Evolutionary conservation across 1,140 invertebrate genomes (phyloP).

Genomic region (Eciton burchellii): DNA sequence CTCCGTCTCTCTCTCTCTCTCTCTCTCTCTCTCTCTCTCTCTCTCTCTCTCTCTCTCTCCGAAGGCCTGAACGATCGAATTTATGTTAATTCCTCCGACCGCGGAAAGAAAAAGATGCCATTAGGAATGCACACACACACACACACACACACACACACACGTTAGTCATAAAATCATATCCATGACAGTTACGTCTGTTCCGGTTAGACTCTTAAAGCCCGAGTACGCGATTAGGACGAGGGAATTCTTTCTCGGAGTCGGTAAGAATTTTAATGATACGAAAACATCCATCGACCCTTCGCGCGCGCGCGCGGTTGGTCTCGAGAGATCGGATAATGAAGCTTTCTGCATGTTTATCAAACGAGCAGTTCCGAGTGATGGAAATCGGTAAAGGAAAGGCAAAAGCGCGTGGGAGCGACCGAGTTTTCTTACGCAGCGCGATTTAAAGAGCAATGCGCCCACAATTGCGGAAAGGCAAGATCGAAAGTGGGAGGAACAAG

Average conservation of each 20-base stretch:
- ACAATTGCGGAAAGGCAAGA: neutral
- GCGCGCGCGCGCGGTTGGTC: neutral
- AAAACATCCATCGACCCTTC: neutral
- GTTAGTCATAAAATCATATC: slow-evolving; percentile 55
- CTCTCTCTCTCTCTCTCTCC: neutral
- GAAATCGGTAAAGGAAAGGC: slow-evolving; percentile 5
- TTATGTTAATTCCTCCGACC: slow-evolving; percentile 47
- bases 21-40: neutral
- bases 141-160: neutral
- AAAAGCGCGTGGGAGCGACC: neutral
- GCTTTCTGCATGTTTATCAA: slow-evolving; percentile 19
- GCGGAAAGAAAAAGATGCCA: slow-evolving; percentile 15
- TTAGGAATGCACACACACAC: neutral
- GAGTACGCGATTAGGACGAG: slow-evolving; percentile 15
- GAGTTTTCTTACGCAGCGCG: neutral
- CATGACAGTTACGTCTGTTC: slow-evolving; percentile 50
- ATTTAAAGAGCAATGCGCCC: neutral
- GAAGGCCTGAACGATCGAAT: slow-evolving; percentile 14
- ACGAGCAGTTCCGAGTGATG: slow-evolving; percentile 2
- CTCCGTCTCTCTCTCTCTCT: neutral
- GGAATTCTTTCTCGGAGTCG: neutral
- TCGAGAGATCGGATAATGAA: slow-evolving; percentile 42
- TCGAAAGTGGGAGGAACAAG: too few species aligned
- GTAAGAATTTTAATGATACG: slow-evolving; percentile 47
- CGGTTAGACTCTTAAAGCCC: slow-evolving; percentile 33